Evolutionary conservation across 2,888 invertebrate species (phyloP), one percentile per base, ranked within the genome.

Genomic region (Leptopilina syphax): DNA sequence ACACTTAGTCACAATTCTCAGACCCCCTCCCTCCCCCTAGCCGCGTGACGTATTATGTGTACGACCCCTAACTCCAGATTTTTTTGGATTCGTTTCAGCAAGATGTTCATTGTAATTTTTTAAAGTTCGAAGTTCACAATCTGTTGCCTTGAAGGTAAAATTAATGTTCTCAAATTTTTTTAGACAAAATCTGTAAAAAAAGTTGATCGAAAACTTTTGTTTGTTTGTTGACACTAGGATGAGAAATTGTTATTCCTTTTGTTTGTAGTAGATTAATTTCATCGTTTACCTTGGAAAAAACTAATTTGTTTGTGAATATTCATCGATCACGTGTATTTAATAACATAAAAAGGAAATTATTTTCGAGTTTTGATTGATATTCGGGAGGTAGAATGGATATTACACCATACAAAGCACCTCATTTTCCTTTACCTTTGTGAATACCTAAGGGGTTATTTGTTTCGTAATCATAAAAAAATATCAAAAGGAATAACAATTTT

Each of bases 401-500:
- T 6, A 13, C 34, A 18, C 80, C 57, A 76, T 85, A 82, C 41
- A 85, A 79, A 0, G 83, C 85, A 10, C 84, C 84, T 57, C 84
- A 83, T 66, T 86, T 85, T 1, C 78, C 78, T 60, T 85, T 73
- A 7, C 83, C 84, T 68, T 81, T 80, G 34, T 86, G 85, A 41
- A 79, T 77, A 2, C 85, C 84, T 7, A 85, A 50, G 4, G 86
- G 84, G 60, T 85, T 85, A 65, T 84, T 84, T 9, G 77, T 83
- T 77, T 86, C 85, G 54, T 83, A 85, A 76, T 86, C 85, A 82
- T 86, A 84, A 68, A 78, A 85, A 76, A 82, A 85, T 12, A 54
- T 83, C 77, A 12, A 83, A 8, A 7, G 85, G 83, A 77, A 86
- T 77, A 47, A 83, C 80, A 12, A 80, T 82, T 76, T 81, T 80